These are phyloP conservation scores for Smutsia gigantea DNA, from an alignment of 2,797 vertebrate species.

Conservation along the genomic window DNA sequence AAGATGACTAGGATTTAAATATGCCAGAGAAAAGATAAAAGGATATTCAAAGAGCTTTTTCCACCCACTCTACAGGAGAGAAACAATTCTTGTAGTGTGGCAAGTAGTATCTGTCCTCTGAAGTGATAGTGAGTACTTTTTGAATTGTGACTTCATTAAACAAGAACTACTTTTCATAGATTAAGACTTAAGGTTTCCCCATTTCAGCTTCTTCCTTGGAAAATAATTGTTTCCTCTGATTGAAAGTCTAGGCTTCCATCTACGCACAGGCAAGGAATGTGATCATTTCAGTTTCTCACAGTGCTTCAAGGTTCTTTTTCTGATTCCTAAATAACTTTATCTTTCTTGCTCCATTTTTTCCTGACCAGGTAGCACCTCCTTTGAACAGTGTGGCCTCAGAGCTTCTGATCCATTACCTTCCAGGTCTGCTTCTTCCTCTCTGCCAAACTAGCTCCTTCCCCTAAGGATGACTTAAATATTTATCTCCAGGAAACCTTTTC, in stretches of 20 bases:
- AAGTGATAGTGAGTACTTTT: background rate
- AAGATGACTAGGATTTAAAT: background rate
- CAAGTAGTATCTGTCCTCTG: background rate
- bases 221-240: background rate
- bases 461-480: background rate
- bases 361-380: background rate
- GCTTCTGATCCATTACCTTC: background rate
- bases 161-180: background rate
- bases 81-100: background rate
- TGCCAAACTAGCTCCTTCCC: background rate
- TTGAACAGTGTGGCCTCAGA: background rate
- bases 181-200: background rate
- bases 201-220: background rate
- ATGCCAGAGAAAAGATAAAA: background rate
- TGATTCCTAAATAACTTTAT: background rate
- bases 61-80: background rate
- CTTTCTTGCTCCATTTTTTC: background rate
- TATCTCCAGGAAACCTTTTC: background rate
- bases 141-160: background rate
- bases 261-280: background rate
- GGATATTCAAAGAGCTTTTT: slow-evolving; percentile 1
- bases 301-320: background rate
- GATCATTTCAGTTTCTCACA: background rate
- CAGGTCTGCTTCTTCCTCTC: background rate
- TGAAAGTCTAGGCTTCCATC: background rate